These are phyloP conservation scores for Ridgeia piscesae DNA, from an alignment of 1,140 invertebrate genomes.

Conservation along the genomic window DNA sequence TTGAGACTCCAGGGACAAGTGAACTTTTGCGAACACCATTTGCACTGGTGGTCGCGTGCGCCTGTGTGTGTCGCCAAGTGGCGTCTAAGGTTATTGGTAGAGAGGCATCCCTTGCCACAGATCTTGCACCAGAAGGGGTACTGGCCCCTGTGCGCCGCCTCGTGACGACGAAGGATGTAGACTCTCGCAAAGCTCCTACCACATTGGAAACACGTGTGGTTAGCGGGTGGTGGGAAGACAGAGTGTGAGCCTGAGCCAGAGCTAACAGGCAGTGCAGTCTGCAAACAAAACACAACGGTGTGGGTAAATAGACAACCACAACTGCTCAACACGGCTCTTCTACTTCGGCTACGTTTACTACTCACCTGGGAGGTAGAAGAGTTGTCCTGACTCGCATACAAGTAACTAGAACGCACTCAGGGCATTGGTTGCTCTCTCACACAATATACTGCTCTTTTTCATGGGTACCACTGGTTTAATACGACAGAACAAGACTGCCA, in stretches of 20 bases:
- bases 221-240: neutral
- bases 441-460: neutral
- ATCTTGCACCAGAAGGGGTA: neutral
- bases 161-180: neutral
- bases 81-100: neutral
- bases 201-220: neutral
- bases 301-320: neutral
- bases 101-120: constrained; percentile 11
- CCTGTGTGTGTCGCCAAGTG: constrained; percentile 12
- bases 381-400: neutral
- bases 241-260: neutral
- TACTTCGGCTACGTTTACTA: neutral
- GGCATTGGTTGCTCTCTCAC: neutral
- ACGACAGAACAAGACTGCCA: neutral
- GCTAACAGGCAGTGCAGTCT: neutral
- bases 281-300: neutral
- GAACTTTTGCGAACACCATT: neutral
- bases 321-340: neutral
- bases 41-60: neutral
- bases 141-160: neutral
- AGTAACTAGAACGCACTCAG: neutral
- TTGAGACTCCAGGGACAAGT: neutral
- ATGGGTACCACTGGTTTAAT: neutral
- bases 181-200: neutral
- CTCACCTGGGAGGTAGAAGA: neutral